These are phyloP conservation scores for Ceratoteleas bidentatus DNA, from an alignment of 1,140 invertebrate genomes.

Conservation along the genomic window DNA sequence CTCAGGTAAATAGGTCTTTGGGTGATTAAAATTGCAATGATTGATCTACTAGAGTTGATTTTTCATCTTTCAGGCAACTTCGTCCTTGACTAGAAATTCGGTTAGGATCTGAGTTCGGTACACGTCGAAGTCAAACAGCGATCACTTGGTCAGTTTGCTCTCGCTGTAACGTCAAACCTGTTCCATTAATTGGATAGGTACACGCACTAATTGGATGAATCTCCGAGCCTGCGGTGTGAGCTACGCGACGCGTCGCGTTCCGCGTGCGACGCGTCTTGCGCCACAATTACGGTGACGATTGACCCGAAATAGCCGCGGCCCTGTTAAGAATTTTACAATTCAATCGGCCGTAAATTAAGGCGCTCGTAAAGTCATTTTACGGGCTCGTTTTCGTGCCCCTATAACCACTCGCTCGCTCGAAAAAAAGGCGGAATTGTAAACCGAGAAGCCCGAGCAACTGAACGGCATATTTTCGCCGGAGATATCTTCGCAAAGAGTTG, in stretches of 20 bases:
- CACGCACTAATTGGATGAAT: conserved; percentile 57
- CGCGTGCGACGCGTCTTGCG: conserved; percentile 35
- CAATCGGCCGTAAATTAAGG: neutral
- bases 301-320: neutral
- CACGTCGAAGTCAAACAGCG: conserved; percentile 36
- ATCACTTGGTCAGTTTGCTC: conserved; percentile 54
- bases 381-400: neutral
- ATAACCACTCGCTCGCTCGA: too few species aligned
- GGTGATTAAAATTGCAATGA: too few species aligned
- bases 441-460: too few species aligned
- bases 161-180: conserved; percentile 55
- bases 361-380: neutral
- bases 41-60: too few species aligned
- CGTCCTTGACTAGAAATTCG: too few species aligned
- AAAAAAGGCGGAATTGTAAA: too few species aligned
- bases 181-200: conserved; percentile 62
- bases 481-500: too few species aligned
- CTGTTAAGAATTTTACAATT: neutral
- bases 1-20: too few species aligned
- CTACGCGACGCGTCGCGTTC: conserved; percentile 36
- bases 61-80: too few species aligned
- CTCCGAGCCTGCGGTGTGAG: conserved; percentile 49
- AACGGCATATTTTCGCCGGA: too few species aligned
- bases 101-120: too few species aligned
- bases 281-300: conserved; percentile 22